These are phyloP conservation scores for Rallus limicola DNA, from an alignment of 2,113 vertebrate species.

Conservation along the genomic window DNA sequence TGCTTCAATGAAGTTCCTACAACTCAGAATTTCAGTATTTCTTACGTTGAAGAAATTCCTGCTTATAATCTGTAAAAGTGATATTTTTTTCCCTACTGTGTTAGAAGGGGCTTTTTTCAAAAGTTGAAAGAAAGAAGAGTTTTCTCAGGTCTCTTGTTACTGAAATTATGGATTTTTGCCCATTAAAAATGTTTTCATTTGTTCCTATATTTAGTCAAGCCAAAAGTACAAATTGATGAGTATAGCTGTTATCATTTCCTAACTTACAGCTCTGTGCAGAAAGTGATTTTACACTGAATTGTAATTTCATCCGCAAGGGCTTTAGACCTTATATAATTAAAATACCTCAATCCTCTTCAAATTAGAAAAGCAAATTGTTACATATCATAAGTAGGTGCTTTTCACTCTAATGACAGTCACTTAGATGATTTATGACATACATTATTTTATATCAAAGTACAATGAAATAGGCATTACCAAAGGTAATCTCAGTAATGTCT, in stretches of 20 bases:
- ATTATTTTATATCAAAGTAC: constrained; percentile 89
- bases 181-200: background rate
- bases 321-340: constrained; percentile 81
- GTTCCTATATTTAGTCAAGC: background rate
- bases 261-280: constrained; percentile 68
- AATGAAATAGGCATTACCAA: constrained; percentile 86
- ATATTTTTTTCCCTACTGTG: background rate
- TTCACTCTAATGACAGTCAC: constrained; percentile 83
- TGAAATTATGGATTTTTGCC: background rate
- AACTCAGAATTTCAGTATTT: background rate
- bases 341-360: constrained; percentile 82
- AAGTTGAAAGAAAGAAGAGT: background rate
- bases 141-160: background rate
- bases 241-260: constrained; percentile 61
- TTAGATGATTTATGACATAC: constrained; percentile 81
- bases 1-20: background rate
- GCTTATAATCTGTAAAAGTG: background rate
- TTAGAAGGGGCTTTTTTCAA: background rate
- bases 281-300: constrained; percentile 70
- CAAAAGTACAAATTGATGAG: constrained; percentile 66
- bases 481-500: constrained; percentile 87
- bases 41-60: background rate
- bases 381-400: constrained; percentile 84
- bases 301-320: constrained; percentile 74
- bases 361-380: constrained; percentile 90